Evolutionary conservation across 2,888 invertebrate genomes (phyloP), one percentile per base, ranked within the genome.

Genomic region (Himalopsyche tibetana): DNA sequence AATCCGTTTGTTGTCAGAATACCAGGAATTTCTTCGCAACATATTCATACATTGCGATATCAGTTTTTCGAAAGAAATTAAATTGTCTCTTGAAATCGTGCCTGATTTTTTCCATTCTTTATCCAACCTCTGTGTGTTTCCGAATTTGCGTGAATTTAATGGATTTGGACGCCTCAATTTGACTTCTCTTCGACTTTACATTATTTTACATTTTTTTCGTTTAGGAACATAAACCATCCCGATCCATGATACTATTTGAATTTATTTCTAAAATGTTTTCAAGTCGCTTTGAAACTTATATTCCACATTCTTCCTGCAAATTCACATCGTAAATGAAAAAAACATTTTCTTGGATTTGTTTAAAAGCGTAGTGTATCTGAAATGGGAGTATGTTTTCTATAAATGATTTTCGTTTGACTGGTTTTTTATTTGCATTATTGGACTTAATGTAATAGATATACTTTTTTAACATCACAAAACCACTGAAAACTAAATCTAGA

Each of bases 1-100:
- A 74, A 74, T 74, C 36, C 36, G 38, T 74, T 74, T 74, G 74
- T 74, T 74, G 74, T 74, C 74, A 12, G 15, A 74, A 74, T 74
- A 74, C 15, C 36, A 74, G 74, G n/a, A 74, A 74, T 74, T 51
- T 51, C 15, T 51, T 74, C 74, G 19, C 74, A 36, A 36, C 38
- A 74, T 36, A 38, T 36, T 36, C 15, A 74, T 38, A 74, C 74
- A 36, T 74, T 74, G 5, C 74, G 12, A 38, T 74, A 36, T 74
- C 74, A 0, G 4, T 38, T 74, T 12, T 74, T 74, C 38, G 38
- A 12, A 38, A 74, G 12, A 36, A 36, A 36, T 69, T 28, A 74
- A 74, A 74, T 74, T 74, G 74, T 15, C 74, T 15, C 15, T 74
- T 11, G 15, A 15, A 15, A 51, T 51, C 51, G 51, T 51, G 51